Evolutionary conservation across 2,888 invertebrate genomes (phyloP).

Genomic region (Yponomeuta sedellus): DNA sequence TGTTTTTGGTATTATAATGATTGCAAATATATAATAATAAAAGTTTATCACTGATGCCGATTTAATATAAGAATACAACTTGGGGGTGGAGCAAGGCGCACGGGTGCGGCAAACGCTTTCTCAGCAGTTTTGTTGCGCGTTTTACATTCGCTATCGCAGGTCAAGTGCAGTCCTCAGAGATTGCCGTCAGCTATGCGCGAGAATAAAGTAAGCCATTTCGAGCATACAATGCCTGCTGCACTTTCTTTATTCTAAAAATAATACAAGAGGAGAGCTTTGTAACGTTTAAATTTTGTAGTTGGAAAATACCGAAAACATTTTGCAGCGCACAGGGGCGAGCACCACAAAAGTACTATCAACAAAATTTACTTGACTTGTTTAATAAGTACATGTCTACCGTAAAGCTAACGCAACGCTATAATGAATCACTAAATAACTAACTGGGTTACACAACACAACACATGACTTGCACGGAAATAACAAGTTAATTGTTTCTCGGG

Average conservation of each 20-base stretch:
- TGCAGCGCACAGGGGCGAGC: not conserved
- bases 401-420: too few relatives aligned
- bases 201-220: constrained; percentile 36
- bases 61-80: not conserved
- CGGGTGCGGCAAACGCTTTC: not conserved
- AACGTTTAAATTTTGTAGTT: not conserved
- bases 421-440: not conserved
- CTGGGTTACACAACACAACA: not conserved
- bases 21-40: not conserved
- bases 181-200: constrained; percentile 39
- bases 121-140: constrained; percentile 45
- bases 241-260: constrained; percentile 13
- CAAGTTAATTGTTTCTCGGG: constrained; percentile 51
- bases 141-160: constrained; percentile 46
- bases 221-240: constrained; percentile 20
- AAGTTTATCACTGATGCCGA: not conserved
- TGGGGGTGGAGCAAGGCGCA: not conserved
- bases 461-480: constrained; percentile 24
- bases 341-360: too few relatives aligned
- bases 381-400: too few relatives aligned
- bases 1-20: not conserved
- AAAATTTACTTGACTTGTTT: too few relatives aligned
- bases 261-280: not conserved
- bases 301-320: constrained; percentile 1
- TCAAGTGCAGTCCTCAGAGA: constrained; percentile 61